Conservation (phyloP, 2,797 vertebrate genomes). For the Arrhamphus sclerolepis region DNA sequence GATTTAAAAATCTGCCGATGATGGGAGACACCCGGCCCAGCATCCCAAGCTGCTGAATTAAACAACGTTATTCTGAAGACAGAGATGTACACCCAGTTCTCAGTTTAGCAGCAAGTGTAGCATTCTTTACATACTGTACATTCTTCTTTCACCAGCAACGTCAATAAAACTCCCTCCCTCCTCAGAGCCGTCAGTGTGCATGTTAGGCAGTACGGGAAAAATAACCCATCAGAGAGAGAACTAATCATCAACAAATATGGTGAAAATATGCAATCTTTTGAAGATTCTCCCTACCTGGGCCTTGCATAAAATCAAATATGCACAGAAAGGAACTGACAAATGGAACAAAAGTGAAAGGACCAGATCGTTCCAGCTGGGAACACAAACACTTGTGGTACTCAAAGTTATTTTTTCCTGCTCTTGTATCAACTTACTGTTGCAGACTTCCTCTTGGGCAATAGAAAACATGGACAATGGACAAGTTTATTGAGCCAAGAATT, state of each 20-base stretch:
- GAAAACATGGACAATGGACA: neutral
- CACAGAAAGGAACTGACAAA: too few relatives aligned
- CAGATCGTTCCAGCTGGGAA: too few relatives aligned
- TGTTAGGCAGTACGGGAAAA: too few relatives aligned
- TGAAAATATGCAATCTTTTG: too few relatives aligned
- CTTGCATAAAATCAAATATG: too few relatives aligned
- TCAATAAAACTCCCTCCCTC: neutral
- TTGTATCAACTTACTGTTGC: too few relatives aligned
- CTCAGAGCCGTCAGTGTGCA: neutral
- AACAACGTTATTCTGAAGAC: neutral
- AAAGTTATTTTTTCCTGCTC: too few relatives aligned
- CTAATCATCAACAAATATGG: slow-evolving; percentile 2
- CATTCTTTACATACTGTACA: neutral
- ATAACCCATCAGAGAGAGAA: too few relatives aligned
- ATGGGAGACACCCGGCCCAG: neutral
- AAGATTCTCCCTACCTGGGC: too few relatives aligned
- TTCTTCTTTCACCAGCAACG: neutral
- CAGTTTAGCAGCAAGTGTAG: neutral
- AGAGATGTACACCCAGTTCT: neutral
- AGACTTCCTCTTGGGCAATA: neutral
- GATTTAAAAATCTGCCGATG: too few relatives aligned
- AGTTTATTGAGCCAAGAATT: neutral
- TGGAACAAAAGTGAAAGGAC: too few relatives aligned
- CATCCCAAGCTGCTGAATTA: neutral
- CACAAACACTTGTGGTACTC: too few relatives aligned